Evolutionary conservation across 2,888 invertebrate genomes (phyloP), one percentile per base, ranked within the genome.

Genomic region (Camponotus fellah): DNA sequence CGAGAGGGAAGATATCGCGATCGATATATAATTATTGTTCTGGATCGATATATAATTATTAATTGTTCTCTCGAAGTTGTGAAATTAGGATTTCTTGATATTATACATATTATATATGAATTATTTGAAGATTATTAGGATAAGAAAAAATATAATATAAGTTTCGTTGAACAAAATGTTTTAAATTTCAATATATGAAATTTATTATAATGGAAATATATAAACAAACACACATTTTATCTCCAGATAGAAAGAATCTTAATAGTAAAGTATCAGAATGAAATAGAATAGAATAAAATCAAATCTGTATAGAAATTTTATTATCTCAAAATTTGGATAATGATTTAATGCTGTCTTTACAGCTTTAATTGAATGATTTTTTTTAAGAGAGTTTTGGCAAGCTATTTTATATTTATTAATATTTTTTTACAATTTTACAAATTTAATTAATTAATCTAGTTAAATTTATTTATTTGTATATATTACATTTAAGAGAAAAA

Each of bases 11-110:
- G 17, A 79, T 17, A 58, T 0, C 32, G 43, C 43, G 43, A 76
- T 76, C 37, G 37, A 71, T n/a, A 53, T 53, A 53, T 79, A 79
- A 46, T 79, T 77, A 43, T 77, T 53, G 14, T 64, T 17, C 10
- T 17, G 17, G 8, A 26, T 26, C 26, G 14, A 46, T 34, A 9
- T 10, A 26, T 26, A 26, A 26, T 26, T 26, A 26, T 26, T 26
- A 26, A 26, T 26, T 26, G 26, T 26, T 26, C 26, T 26, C 6
- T 26, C 10, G 10, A 32, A 69, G n/a, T 53, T 14, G 5, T 53
- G 37, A 17, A 65, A 65, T 65, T 49, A 21, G 9, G 2, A 1
- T 3, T 69, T 12, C 32, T n/a, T 32, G 34, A 34, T 3, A 69
- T 3, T 65, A 3, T 14, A 21, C 21, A 21, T 9, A 17, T 37